Conservation (phyloP, 2,797 vertebrate species). For the Gallinago nigripennis region DNA sequence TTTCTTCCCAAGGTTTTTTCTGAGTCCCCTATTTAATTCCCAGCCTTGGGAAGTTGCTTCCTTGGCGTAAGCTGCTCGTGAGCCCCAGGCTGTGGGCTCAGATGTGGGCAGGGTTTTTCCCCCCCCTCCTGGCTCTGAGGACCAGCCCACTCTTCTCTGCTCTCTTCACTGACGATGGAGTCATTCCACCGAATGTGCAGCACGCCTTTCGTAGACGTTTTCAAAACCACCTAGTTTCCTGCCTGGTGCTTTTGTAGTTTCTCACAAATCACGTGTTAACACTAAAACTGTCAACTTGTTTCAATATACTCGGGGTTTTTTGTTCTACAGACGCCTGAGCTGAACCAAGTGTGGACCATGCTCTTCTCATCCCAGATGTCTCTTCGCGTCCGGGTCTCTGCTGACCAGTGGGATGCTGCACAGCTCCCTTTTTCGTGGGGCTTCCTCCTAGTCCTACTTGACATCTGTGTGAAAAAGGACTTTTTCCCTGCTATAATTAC, state of each 20-base stretch:
- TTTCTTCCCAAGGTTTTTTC: not conserved
- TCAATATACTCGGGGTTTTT: rapidly evolving
- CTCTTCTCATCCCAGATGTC: not conserved
- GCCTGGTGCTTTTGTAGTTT: not conserved
- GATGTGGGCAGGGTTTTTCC: not conserved
- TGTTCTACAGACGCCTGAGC: not conserved
- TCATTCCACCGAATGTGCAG: not conserved
- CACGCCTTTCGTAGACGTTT: not conserved
- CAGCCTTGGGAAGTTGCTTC: not conserved
- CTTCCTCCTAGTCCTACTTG: not conserved
- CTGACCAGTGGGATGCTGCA: not conserved
- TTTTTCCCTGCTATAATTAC: not conserved
- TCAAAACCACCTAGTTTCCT: slow-evolving; percentile 40
- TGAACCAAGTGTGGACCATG: not conserved
- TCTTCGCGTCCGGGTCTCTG: not conserved
- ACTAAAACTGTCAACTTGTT: not conserved
- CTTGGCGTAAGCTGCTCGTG: not conserved
- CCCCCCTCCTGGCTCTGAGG: rapidly evolving
- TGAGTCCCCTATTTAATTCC: not conserved
- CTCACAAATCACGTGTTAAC: slow-evolving; percentile 5
- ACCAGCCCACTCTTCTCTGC: not conserved
- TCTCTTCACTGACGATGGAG: slow-evolving; percentile 1
- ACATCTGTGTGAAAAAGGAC: not conserved
- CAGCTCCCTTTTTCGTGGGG: not conserved
- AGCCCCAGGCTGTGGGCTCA: not conserved